Conservation (phyloP, 2,888 invertebrate species). For the Xylocampa areola region DNA sequence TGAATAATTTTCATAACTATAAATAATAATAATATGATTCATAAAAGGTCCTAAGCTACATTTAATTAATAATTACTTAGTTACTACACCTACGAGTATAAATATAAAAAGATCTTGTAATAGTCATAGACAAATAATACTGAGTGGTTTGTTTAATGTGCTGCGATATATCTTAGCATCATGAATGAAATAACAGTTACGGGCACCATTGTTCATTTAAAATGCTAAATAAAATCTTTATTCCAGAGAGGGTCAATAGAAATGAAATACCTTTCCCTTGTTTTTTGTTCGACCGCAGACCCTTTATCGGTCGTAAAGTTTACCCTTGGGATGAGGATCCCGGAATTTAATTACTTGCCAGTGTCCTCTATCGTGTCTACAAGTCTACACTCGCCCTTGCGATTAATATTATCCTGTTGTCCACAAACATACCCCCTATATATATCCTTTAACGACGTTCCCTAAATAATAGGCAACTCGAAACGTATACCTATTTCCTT, state of each 20-base stretch:
- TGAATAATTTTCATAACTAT: conserved; percentile 29
- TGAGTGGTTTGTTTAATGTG: conserved; percentile 20
- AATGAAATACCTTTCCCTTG: conserved; percentile 59
- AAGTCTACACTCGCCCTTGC: conserved; percentile 52
- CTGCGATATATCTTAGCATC: conserved; percentile 3
- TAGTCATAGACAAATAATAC: conserved; percentile 30
- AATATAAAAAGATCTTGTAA: conserved; percentile 7
- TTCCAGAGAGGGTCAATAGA: conserved; percentile 27
- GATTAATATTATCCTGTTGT: conserved; percentile 53
- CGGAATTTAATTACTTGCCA: conserved; percentile 83
- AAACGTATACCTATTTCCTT: background rate
- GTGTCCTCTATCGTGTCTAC: conserved; percentile 65
- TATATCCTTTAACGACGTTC: background rate
- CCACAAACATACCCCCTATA: conserved; percentile 11
- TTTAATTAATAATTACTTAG: conserved; percentile 21
- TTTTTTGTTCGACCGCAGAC: conserved; percentile 68
- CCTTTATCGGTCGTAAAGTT: conserved; percentile 65
- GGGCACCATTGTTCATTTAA: conserved; percentile 15
- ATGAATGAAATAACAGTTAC: conserved; percentile 38
- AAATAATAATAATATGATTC: no score
- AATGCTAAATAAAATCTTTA: conserved; percentile 21
- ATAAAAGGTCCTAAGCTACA: no score
- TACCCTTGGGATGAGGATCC: conserved; percentile 60
- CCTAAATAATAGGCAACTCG: background rate
- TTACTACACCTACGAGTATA: background rate